Evolutionary conservation across 2,113 vertebrate genomes (phyloP), one percentile per base, ranked within the genome.

Genomic region (Aleadryas rufinucha): DNA sequence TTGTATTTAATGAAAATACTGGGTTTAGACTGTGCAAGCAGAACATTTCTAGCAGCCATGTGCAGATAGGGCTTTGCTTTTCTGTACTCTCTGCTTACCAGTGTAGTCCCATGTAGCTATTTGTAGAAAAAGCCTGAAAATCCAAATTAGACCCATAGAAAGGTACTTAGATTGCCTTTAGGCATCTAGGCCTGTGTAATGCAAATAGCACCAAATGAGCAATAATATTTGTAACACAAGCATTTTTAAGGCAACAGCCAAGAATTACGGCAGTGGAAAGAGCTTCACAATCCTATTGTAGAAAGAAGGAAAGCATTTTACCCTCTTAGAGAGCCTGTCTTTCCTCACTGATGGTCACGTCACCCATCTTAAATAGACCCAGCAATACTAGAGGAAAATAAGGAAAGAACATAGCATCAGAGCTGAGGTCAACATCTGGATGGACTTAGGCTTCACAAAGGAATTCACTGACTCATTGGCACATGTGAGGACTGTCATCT

Each of bases 361-460:
- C 94, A 94, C 49, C 54, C 80, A 75, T 88, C 76, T 84, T 93
- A 94, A 96, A 60, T 56, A 93, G 71, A 75, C 75, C 33, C 84
- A 78, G 83, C 26, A 83, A 96, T 74, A 84, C 56, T 54, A 74
- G 74, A 89, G 44, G 54, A 94, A 96, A 97, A 90, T 53, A 93
- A 63, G 33, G 68, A 80, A 94, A 89, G 70, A 96, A 76, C 80
- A 74, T 66, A 95, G 31, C 91, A 95, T 93, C 71, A 83, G 88
- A 92, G 59, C 80, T 95, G 83, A 97, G 90, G 91, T 97, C 93
- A 97, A 95, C 95, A 95, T 97, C 93, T 97, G 97, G 96, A 90
- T 93, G 91, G 94, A 95, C 86, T 97, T 95, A 95, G 91, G 80
- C 90, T 95, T 85, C 91, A 90, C 87, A 84, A 94, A 95, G 74